Evolutionary conservation across 37 sponge, comb jelly and placozoan genomes (phyloP), one percentile per base, ranked within the genome.

Genomic region (Spongia lamella): DNA sequence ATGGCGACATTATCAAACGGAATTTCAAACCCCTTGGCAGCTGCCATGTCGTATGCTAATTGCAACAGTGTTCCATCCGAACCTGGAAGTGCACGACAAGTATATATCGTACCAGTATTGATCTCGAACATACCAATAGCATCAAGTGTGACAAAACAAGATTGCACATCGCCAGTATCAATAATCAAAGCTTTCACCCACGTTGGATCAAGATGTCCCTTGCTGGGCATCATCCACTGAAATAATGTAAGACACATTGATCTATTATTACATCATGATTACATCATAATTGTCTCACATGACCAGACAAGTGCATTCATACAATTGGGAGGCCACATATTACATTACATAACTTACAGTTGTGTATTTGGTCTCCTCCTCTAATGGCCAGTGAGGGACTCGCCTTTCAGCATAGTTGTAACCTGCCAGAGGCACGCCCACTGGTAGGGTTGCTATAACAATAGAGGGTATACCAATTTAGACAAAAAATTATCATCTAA

Each of bases 71-170:
- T 66, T 19, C 79, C 79, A 68, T 67, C 79, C 19, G 79, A 67
- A 15, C 79, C 47, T 43, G 47, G 5, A 9, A 43, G 9, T 43
- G 47, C n/a, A n/a, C n/a, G n/a, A n/a, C n/a, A n/a, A n/a, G n/a
- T n/a, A n/a, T n/a, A n/a, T n/a, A n/a, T n/a, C n/a, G n/a, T n/a
- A n/a, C n/a, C n/a, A n/a, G n/a, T n/a, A n/a, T n/a, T n/a, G n/a
- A n/a, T n/a, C n/a, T n/a, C n/a, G n/a, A n/a, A 13, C 47, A 43
- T 43, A 43, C 47, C 79, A 51, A 78, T 78, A 21, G 68, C 79
- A 64, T 78, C 79, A 78, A 78, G n/a, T 6, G 79, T 78, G n/a
- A 78, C 47, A 67, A 78, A 66, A 27, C 79, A 78, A 19, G 66
- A 51, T 22, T 16, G 24, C 1, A 21, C 43, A 25, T 16, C 34